Percentiles rank a stretch among this genome's conserved stretches.
phyloP scores from a whole-genome alignment of 2,797 vertebrate genomes.

The Hyperoplus lanceolatus region DNA sequence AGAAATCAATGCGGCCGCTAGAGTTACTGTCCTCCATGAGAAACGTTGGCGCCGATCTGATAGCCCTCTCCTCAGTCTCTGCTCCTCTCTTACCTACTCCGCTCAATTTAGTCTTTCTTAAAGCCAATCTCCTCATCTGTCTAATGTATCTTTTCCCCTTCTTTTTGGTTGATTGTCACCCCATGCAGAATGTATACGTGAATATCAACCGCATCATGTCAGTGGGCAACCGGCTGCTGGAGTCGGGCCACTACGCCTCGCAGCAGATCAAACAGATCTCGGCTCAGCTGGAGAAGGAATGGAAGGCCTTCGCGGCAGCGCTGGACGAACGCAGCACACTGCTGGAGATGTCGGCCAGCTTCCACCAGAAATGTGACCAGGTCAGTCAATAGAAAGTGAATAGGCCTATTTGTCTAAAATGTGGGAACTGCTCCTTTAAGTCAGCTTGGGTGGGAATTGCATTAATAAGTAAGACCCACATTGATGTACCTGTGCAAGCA shows the following conservation, averaged over 20 bases:
- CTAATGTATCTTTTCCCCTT: not conserved
- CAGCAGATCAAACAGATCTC: conserved; percentile 99
- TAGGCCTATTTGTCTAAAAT: not conserved
- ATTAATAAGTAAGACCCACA: not conserved
- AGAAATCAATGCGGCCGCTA: conserved; percentile 38
- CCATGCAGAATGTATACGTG: conserved; percentile 95
- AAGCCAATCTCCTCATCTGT: not conserved
- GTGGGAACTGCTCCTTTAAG: not conserved
- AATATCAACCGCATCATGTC: conserved; percentile 99
- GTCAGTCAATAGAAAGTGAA: conserved; percentile 69
- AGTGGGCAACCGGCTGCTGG: conserved; percentile 95
- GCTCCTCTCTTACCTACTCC: not conserved
- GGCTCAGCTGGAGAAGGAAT: conserved; percentile 96
- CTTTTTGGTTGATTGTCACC: not conserved
- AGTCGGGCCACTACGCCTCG: conserved; percentile 97
- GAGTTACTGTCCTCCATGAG: conserved; percentile 36
- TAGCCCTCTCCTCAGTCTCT: not conserved
- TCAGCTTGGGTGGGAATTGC: not conserved
- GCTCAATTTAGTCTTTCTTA: not conserved
- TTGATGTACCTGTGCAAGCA: not conserved
- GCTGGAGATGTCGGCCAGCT: conserved; percentile 96
- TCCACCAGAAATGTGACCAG: conserved; percentile 99
- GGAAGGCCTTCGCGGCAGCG: conserved; percentile 97
- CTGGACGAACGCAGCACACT: conserved; percentile 97
- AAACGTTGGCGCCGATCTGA: not conserved